These are phyloP conservation scores for Augiades crinisus DNA, from an alignment of 2,888 invertebrate genomes.

Conservation along the genomic window DNA sequence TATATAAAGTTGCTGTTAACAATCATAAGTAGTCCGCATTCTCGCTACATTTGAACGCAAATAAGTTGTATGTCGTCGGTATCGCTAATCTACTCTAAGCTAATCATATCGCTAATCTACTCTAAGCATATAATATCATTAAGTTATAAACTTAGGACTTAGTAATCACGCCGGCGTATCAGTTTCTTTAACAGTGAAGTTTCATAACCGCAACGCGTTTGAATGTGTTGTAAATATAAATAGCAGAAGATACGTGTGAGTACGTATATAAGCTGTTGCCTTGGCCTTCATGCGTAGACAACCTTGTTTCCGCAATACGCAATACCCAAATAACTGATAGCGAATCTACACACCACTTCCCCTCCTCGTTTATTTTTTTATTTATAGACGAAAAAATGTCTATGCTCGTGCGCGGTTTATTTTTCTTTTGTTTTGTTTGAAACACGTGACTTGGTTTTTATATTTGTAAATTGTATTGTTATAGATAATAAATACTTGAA, in stretches of 20 bases:
- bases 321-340: constrained; percentile 24
- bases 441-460: not conserved
- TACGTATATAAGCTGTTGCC: constrained; percentile 14
- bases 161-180: no score
- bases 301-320: constrained; percentile 38
- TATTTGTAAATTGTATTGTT: no score
- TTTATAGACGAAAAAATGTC: not conserved
- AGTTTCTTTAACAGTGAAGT: not conserved
- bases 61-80: no score
- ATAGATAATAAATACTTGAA: no score
- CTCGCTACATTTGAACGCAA: no score
- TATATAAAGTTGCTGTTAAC: no score
- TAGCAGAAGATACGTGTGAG: constrained; percentile 12
- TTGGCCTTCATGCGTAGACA: constrained; percentile 29
- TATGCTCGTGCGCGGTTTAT: not conserved
- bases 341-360: not conserved
- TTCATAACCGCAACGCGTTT: constrained; percentile 14
- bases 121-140: no score
- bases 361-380: no score
- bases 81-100: no score
- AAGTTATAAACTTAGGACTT: no score
- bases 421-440: not conserved
- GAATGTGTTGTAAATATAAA: constrained; percentile 22
- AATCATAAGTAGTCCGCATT: no score
- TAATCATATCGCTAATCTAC: no score